phyloP scores from a whole-genome alignment of 2,797 vertebrate species.

The Tragelaphus oryx region DNA sequence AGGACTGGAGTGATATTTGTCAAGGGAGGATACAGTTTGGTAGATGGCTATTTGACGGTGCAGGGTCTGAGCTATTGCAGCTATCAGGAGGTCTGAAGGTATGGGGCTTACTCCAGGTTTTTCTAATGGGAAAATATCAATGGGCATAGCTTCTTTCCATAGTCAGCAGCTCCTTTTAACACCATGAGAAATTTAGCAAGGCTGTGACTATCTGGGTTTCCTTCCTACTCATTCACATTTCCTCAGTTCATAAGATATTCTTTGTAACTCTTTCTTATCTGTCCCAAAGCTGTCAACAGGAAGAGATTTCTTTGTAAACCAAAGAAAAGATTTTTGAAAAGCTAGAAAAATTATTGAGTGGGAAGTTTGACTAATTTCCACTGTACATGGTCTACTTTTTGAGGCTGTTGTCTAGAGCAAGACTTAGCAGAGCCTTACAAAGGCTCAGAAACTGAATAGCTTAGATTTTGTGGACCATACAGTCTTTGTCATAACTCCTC shows the following conservation, averaged over 20 bases:
- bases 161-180: neutral
- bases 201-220: neutral
- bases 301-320: neutral
- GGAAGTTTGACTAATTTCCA: neutral
- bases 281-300: neutral
- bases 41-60: neutral
- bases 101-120: neutral
- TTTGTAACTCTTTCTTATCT: neutral
- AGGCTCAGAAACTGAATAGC: neutral
- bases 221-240: neutral
- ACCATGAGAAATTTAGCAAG: neutral
- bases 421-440: neutral
- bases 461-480: neutral
- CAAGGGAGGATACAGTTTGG: slow-evolving; percentile 24
- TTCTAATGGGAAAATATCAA: neutral
- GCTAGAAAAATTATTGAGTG: neutral
- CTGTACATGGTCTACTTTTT: neutral
- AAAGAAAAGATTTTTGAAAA: neutral
- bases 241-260: neutral
- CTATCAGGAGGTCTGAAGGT: neutral
- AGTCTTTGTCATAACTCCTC: neutral
- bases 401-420: neutral
- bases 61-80: neutral
- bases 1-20: neutral
- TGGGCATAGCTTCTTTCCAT: neutral